Base-by-base conservation (phyloP, 2,113 vertebrate genomes). In the Ammospiza caudacuta region DNA sequence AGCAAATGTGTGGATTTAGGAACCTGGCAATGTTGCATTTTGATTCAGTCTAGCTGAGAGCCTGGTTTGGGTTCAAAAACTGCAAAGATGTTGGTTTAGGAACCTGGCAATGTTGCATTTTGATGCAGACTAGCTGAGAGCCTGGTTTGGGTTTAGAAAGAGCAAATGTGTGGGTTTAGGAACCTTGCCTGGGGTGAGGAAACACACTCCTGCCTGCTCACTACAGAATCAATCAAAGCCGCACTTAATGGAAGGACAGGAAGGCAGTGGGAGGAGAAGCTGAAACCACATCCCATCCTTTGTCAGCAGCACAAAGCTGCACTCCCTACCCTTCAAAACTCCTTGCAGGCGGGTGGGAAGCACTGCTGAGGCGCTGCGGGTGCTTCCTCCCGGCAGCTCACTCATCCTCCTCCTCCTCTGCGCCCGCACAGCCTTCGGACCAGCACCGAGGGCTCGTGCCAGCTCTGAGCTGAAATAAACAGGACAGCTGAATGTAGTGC, bases 321-420 rank as follows among this genome's bases (percentile, higher is more conserved):
- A 15, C 81, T 91, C n/a, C 3, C 2, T 29, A 90, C 89, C 96
- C 96, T 97, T 95, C 91, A 96, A 94, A 97, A 86, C 93, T 90
- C 92, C 93, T 97, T 95, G 87, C 90, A 3, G 92, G 93, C 51
- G 33, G 67, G 59, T 19, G 33, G 35, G 51, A 77, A 58, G 31
- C 77, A 8, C 67, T 47, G 57, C 47, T 12, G 52, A 64, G 93
- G 68, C 58, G 24, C 57, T 15, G 49, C 31, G 43, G 19, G 66
- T 4, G 68, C 83, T 28, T 64, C 86, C 90, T 68, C 90, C 89
- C 63, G 0, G 44, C 79, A 37, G 28, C 47, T 75, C 76, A 0
- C 73, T 62, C 24, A 2, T 51, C 75, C 92, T 62, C 24, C 11
- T 41, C 22, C 15, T 47, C 75, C 88, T 33, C 31, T 43, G 67